These are phyloP conservation scores for Echinarachnius parma DNA, from an alignment of 53 echinoderm and acorn worm species.

Conservation along the genomic window DNA sequence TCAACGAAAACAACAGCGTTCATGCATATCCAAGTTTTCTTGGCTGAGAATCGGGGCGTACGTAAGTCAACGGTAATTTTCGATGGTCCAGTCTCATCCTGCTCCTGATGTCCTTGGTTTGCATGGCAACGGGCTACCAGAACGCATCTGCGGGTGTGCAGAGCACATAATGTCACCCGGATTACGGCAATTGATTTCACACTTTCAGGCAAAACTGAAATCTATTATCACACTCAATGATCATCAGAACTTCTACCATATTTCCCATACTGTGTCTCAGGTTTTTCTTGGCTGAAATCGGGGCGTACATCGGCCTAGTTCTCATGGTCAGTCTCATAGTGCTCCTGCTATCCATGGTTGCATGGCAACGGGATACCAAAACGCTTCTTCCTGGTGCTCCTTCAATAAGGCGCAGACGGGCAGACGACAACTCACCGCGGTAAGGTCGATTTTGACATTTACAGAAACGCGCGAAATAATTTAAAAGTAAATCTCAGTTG, in stretches of 20 bases:
- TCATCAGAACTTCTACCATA: not conserved
- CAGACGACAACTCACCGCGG: conserved; percentile 31
- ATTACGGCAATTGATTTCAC: too few relatives aligned
- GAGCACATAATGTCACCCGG: too few relatives aligned
- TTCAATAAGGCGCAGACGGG: conserved; percentile 33
- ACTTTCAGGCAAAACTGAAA: too few relatives aligned
- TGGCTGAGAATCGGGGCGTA: not conserved
- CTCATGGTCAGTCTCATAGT: conserved; percentile 20
- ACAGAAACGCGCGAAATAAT: too few relatives aligned
- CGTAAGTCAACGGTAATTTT: not conserved
- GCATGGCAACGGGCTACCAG: conserved; percentile 1
- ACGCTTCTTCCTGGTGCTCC: conserved; percentile 18
- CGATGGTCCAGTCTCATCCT: not conserved
- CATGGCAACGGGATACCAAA: conserved; percentile 40
- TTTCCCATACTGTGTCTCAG: not conserved
- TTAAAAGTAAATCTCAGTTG: too few relatives aligned
- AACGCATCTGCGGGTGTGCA: not conserved
- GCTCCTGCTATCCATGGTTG: conserved; percentile 6
- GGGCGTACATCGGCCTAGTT: conserved; percentile 24
- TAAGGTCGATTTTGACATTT: conserved; percentile 16
- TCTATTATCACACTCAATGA: not conserved
- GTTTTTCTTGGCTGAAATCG: conserved; percentile 11
- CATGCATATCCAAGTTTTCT: too few relatives aligned
- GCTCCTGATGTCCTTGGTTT: not conserved
- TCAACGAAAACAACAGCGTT: too few relatives aligned